These are phyloP conservation scores for Dasypogon diadema DNA, from an alignment of 2,888 invertebrate genomes.

Conservation along the genomic window DNA sequence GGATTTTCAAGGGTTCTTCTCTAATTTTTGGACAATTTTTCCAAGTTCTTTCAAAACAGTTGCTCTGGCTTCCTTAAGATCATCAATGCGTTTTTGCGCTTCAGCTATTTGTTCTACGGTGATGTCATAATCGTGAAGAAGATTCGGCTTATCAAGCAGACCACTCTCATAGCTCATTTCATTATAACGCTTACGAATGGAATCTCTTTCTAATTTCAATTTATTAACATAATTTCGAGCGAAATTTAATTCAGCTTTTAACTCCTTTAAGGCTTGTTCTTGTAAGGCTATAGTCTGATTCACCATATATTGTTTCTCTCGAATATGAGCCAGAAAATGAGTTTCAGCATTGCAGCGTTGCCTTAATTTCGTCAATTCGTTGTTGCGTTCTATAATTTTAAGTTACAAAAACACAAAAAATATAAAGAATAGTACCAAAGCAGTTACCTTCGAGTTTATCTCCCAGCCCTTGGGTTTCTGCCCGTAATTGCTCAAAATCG, in stretches of 20 bases:
- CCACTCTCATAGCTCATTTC: slow-evolving; percentile 62
- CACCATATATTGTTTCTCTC: slow-evolving; percentile 61
- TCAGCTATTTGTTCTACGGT: slow-evolving; percentile 57
- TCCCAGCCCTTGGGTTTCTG: slow-evolving; percentile 61
- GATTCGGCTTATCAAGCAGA: slow-evolving; percentile 62
- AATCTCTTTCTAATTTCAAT: slow-evolving; percentile 59
- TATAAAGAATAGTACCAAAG: too few species aligned
- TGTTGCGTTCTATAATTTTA: slow-evolving; percentile 60
- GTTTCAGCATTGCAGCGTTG: slow-evolving; percentile 60
- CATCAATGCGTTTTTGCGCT: slow-evolving; percentile 51
- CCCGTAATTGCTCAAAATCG: slow-evolving; percentile 62
- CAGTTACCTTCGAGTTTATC: slow-evolving; percentile 65
- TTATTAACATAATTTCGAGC: slow-evolving; percentile 58
- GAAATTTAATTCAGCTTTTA: not conserved
- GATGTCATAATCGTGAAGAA: slow-evolving; percentile 63
- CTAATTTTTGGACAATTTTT: not conserved
- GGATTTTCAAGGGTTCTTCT: not conserved
- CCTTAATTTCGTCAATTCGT: slow-evolving; percentile 61
- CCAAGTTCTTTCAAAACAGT: not conserved
- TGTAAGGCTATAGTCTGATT: slow-evolving; percentile 54
- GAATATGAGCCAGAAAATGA: slow-evolving; percentile 62
- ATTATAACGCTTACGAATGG: slow-evolving; percentile 57
- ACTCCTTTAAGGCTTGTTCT: slow-evolving; percentile 44
- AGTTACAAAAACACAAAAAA: not conserved
- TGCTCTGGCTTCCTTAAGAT: slow-evolving; percentile 54